These are phyloP conservation scores for Eilema sororculum DNA, from an alignment of 2,888 invertebrate genomes.

Conservation along the genomic window DNA sequence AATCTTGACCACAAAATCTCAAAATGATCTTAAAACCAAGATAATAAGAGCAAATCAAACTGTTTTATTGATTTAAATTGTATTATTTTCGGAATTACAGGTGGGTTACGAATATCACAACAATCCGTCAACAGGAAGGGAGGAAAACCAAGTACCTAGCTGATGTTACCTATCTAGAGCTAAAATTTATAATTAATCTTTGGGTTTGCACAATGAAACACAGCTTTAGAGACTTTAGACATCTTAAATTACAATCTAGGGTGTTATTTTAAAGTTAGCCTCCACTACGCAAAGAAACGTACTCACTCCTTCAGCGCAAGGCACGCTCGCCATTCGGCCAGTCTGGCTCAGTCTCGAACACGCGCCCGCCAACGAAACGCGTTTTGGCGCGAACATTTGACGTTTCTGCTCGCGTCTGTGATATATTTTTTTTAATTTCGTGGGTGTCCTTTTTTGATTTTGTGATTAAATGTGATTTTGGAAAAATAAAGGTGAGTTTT, in stretches of 20 bases:
- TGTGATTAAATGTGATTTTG: slow-evolving; percentile 5
- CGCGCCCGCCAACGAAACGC: slow-evolving; percentile 40
- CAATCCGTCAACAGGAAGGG: no score
- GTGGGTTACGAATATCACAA: no score
- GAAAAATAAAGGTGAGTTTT: slow-evolving; percentile 36
- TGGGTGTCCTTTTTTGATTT: slow-evolving; percentile 34
- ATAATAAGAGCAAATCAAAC: no score
- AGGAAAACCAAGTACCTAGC: no score
- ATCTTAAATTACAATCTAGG: slow-evolving; percentile 41
- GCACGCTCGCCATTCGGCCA: slow-evolving; percentile 32
- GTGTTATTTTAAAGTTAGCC: slow-evolving; percentile 42
- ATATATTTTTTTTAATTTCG: slow-evolving; percentile 17
- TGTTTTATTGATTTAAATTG: no score
- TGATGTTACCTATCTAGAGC: no score
- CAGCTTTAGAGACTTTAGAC: slow-evolving; percentile 27
- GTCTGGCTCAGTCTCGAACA: slow-evolving; percentile 39
- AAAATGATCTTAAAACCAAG: no score
- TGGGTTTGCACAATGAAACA: neutral
- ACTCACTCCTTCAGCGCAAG: slow-evolving; percentile 36
- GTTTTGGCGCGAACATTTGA: slow-evolving; percentile 49
- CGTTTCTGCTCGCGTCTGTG: slow-evolving; percentile 41
- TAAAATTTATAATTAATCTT: no score
- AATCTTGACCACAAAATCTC: no score
- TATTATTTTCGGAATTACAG: no score
- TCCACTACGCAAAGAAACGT: slow-evolving; percentile 45